These are phyloP conservation scores for Drosophila kohkoa DNA, from an alignment of 1,140 invertebrate species.

Conservation along the genomic window DNA sequence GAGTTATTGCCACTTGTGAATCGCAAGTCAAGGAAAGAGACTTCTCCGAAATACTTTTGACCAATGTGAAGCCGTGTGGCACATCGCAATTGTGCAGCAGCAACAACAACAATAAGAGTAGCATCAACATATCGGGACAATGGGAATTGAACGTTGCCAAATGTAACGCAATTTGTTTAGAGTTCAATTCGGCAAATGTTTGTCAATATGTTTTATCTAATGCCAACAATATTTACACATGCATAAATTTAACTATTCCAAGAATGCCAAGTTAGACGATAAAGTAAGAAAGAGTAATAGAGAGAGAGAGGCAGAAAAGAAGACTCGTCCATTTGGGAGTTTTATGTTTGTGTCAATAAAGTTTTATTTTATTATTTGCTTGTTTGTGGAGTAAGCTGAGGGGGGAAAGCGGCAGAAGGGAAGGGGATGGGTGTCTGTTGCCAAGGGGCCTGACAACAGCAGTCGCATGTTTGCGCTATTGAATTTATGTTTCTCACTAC, in stretches of 20 bases:
- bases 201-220: conserved; percentile 81
- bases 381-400: not conserved
- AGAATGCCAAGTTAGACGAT: not conserved
- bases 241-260: conserved; percentile 71
- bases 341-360: conserved; percentile 81
- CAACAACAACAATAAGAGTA: not conserved
- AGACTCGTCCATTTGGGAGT: conserved; percentile 67
- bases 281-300: not conserved
- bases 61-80: conserved; percentile 12
- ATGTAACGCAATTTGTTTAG: conserved; percentile 67
- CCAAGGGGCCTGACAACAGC: conserved; percentile 47
- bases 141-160: conserved; percentile 22
- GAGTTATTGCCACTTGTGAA: conserved; percentile 45
- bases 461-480: conserved; percentile 72
- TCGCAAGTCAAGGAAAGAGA: not conserved
- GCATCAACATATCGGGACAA: conserved; percentile 6
- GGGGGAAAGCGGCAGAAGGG: no score
- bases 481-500: conserved; percentile 60
- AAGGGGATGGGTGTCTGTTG: conserved; percentile 4
- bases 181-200: conserved; percentile 74
- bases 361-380: conserved; percentile 79
- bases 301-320: conserved; percentile 13
- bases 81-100: conserved; percentile 7
- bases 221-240: conserved; percentile 80
- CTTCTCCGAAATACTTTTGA: conserved; percentile 31